Percentiles rank a stretch among this genome's conserved stretches.
phyloP scores from a whole-genome alignment of 1,140 invertebrate genomes.

The Choristoneura fumiferana region DNA sequence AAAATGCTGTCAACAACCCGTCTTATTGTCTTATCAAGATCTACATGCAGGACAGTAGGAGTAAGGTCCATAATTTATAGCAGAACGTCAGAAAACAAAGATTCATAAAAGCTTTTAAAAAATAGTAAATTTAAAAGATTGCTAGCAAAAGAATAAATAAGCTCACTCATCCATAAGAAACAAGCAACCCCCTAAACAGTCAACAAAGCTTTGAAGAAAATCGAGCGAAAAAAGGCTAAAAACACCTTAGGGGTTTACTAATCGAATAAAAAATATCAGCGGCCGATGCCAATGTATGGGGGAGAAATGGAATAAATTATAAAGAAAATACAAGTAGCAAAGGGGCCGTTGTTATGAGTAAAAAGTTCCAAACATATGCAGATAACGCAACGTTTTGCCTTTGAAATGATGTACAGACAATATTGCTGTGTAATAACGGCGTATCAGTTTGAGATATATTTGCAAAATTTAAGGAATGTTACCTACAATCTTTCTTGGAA shows the following conservation, averaged over 20 bases:
- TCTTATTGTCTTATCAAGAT: too few species aligned
- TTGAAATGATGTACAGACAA: conserved; percentile 46
- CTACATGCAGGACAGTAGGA: too few species aligned
- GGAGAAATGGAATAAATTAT: conserved; percentile 78
- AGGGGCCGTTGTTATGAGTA: conserved; percentile 63
- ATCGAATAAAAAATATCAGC: conserved; percentile 81
- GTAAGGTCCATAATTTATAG: too few species aligned
- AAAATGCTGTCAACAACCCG: background rate
- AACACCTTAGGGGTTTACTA: conserved; percentile 80
- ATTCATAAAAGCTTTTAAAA: background rate
- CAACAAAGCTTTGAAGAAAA: conserved; percentile 78
- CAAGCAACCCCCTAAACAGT: conserved; percentile 73
- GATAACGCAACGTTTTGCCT: conserved; percentile 45
- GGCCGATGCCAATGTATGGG: conserved; percentile 75
- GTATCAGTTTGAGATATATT: conserved; percentile 20
- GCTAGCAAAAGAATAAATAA: conserved; percentile 61
- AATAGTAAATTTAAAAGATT: conserved; percentile 21
- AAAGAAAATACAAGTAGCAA: conserved; percentile 74
- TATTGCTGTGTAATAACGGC: conserved; percentile 37
- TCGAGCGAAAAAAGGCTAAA: conserved; percentile 79
- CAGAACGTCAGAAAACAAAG: too few species aligned
- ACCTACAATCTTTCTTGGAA: conserved; percentile 2
- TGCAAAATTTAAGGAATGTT: conserved; percentile 6
- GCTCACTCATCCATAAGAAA: conserved; percentile 73
- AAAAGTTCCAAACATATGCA: conserved; percentile 60